Base-by-base conservation (phyloP, 2,797 vertebrate genomes). In the Poecilia wingei region DNA sequence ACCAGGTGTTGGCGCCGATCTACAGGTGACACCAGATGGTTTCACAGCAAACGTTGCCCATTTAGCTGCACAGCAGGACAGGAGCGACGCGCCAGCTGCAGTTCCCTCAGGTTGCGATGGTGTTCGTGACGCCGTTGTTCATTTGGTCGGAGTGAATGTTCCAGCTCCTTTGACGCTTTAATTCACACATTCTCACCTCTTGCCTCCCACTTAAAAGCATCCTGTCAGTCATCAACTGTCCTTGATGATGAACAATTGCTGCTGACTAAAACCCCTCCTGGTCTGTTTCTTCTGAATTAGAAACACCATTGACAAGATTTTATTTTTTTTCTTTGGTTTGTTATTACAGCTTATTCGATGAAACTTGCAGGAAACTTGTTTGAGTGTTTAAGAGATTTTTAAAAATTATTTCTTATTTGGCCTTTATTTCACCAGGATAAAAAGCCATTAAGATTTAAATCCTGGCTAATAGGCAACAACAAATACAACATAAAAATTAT, bases 151-250 rank as follows among this genome's bases (percentile, higher is more conserved):
- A 91, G 76, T 57, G 57, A 39, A 82, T 75, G 85, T 91, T 86
- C 86, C 84, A 82, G 82, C 78, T 86, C 80, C 72, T 73, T 77
- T 72, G 83, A 91, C 89, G 90, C 90, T 83, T 90, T 81, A n/a
- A 74, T 90, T 91, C 88, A 83, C 88, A 77, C 82, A 31, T 46
- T 92, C 83, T 87, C 91, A 83, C 79, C 80, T 89, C 82, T 82
- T 78, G 70, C 85, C 81, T 90, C 84, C 79, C 82, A 82, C 81
- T 81, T 74, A 86, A 84, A 82, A 76, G 41, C 59, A 18, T 55
- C 77, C 86, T 66, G 81, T 90, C 91, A 92, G 59, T 93, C 90
- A 89, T 66, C 20, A 33, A 43, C 3, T 86, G 64, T 28, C 25
- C 66, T 69, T n/a, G 57, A 28, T 66, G 74, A 47, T 8, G 33